Percentiles rank a stretch among this genome's conserved stretches.
Evolutionary conservation across 92 coral and sea anemone genomes (phyloP).

Genomic region (Umimayanthus chanpuru): DNA sequence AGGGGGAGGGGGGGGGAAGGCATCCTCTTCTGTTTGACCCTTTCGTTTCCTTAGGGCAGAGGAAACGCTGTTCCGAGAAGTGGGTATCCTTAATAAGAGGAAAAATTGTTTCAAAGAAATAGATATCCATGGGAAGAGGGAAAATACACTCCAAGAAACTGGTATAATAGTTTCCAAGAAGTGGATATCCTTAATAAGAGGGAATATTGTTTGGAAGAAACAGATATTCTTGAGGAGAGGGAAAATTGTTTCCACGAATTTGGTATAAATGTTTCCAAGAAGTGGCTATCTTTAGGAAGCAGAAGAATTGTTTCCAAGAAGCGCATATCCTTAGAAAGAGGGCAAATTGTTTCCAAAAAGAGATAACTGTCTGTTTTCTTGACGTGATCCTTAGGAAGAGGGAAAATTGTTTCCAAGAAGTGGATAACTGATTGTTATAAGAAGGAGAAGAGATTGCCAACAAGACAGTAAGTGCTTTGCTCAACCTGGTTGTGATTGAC

Average conservation of each 20-base stretch:
- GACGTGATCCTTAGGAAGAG: slow-evolving; percentile 66
- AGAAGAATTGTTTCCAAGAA: no score
- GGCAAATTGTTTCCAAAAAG: no score
- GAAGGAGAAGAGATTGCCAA: slow-evolving; percentile 71
- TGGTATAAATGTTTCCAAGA: slow-evolving; percentile 87
- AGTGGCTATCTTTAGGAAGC: not conserved
- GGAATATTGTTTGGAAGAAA: slow-evolving; percentile 70
- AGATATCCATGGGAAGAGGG: not conserved
- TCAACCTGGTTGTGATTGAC: not conserved
- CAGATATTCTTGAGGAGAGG: not conserved
- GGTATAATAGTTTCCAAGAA: no score
- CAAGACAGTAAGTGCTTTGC: slow-evolving; percentile 68
- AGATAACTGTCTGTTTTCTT: not conserved
- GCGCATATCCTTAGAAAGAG: no score
- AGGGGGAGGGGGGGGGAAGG: no score
- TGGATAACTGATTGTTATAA: slow-evolving; percentile 91
- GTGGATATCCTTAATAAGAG: not conserved
- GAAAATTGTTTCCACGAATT: slow-evolving; percentile 83
- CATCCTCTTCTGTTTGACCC: not conserved
- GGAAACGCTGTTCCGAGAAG: slow-evolving; percentile 81
- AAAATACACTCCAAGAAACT: slow-evolving; percentile 35
- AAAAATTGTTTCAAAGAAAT: slow-evolving; percentile 70
- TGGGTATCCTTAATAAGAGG: slow-evolving; percentile 60
- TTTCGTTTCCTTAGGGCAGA: slow-evolving; percentile 54
- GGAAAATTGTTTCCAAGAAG: slow-evolving; percentile 85